Base-by-base conservation (phyloP, 2,113 vertebrate species). In the Amphiprion ocellaris region DNA sequence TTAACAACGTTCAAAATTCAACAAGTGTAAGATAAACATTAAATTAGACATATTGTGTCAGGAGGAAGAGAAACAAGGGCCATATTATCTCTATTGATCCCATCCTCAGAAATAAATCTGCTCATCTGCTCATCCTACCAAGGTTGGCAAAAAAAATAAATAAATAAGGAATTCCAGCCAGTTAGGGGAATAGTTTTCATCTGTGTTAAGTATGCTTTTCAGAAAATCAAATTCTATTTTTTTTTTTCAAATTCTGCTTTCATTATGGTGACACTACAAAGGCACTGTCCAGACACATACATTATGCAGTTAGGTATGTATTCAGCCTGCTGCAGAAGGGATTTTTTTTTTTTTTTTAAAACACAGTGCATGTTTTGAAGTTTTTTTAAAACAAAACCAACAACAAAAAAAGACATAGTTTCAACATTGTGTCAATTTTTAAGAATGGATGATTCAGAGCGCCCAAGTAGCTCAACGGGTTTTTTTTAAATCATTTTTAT, bases 1-100 rank as follows among this genome's bases (percentile, higher is more conserved):
- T 97, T 97, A 97, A 96, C 96, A 96, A 96, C 96, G 95, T 95
- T 96, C 92, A 89, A 96, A 97, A 96, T 94, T 96, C 95, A 95
- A 95, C 96, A 96, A 96, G 94, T 94, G 92, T 91, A 95, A 96
- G 95, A 96, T 97, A 96, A 97, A 96, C 96, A 96, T 95, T 95
- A 96, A 96, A 97, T 96, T 96, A 96, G 94, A 96, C 91, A 93
- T 95, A 95, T 96, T 93, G 92, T 96, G 95, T 96, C 93, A 95
- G 93, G 91, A 93, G 93, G 93, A 95, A 84, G 94, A 73, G 69
- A 59, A 78, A 63, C 93, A 92, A 93, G 91, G 92, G 91, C 87
- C 72, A 86, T 81, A 94, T 94, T 95, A 91, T 95, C 93, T 67
- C 12, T 88, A 97, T 97, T 94, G 95, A 97, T 97, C 94, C 93